Conservation (phyloP, 2,797 vertebrate species). For the Coendou prehensilis region DNA sequence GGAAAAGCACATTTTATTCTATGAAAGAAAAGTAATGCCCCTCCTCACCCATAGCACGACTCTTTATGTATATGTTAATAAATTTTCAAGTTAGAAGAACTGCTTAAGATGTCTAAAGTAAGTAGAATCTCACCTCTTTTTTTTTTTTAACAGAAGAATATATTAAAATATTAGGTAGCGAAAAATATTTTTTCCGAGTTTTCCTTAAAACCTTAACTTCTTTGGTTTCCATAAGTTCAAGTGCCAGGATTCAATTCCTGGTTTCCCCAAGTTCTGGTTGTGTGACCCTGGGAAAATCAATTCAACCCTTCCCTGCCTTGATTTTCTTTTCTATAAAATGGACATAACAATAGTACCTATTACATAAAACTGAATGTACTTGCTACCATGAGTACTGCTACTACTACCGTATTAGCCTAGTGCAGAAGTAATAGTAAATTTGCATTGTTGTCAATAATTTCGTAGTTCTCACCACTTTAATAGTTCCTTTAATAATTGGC, state of each 20-base stretch:
- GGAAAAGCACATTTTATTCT: not conserved
- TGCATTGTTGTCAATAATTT: not conserved
- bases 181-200: not conserved
- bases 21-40: not conserved
- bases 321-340: slow-evolving; percentile 27
- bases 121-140: not conserved
- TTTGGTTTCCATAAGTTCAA: slow-evolving; percentile 8
- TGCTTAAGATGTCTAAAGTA: not conserved
- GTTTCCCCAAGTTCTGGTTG: not conserved
- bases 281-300: not conserved
- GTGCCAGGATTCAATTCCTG: not conserved
- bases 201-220: slow-evolving; percentile 13
- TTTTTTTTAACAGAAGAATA: not conserved
- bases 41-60: no score
- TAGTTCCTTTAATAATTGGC: not conserved
- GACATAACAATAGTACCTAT: not conserved
- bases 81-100: not conserved
- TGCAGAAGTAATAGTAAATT: not conserved
- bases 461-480: not conserved
- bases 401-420: not conserved
- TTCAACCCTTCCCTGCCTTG: not conserved
- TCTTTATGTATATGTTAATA: not conserved
- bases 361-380: not conserved
- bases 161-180: slow-evolving; percentile 1
- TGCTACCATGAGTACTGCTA: not conserved